A percentile compares a stretch with the other conserved stretches of the same genome.
Conservation (phyloP, 2,888 invertebrate genomes). For the Elegia similella region DNA sequence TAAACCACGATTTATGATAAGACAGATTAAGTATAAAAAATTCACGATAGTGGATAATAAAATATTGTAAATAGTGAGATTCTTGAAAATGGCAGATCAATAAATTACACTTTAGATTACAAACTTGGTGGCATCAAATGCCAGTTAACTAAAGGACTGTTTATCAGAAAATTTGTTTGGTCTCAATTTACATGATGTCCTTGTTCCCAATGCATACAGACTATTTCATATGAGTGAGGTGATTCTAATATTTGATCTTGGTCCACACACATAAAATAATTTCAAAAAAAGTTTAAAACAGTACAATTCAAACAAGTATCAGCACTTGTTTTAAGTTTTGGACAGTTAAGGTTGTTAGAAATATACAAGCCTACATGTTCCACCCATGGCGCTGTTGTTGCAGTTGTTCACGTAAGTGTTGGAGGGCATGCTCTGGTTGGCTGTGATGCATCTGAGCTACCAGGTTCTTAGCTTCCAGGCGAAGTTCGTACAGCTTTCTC, state of each 20-base stretch:
- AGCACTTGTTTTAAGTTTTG: background rate
- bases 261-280: background rate
- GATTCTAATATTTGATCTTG: no score
- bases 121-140: background rate
- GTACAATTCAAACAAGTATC: background rate
- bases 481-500: constrained; percentile 85
- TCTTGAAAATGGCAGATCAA: constrained; percentile 1
- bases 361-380: constrained; percentile 17
- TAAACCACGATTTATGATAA: no score
- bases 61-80: background rate
- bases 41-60: background rate
- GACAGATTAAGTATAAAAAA: no score
- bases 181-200: no score
- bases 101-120: background rate
- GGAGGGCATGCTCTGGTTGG: constrained; percentile 79
- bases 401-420: constrained; percentile 66
- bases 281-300: background rate
- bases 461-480: constrained; percentile 90
- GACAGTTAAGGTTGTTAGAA: background rate
- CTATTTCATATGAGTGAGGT: no score
- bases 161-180: no score
- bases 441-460: constrained; percentile 94
- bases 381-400: constrained; percentile 61
- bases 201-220: no score
- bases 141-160: background rate